Conservation (phyloP, 92 coral and sea anemone genomes). For the Pocillopora meandrina region DNA sequence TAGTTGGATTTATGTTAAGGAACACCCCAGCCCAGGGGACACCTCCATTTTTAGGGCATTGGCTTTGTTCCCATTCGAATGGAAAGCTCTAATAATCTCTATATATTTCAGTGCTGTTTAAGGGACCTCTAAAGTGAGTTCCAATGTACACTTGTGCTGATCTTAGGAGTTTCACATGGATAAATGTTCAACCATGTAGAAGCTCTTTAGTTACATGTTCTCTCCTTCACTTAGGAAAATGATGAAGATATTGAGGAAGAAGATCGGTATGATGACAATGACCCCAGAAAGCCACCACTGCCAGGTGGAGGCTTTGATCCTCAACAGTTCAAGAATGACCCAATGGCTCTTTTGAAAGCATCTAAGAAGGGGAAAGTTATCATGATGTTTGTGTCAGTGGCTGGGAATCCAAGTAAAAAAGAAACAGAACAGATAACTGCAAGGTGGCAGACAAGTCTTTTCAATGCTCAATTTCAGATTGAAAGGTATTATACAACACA, state of each 20-base stretch:
- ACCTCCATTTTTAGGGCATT: no score
- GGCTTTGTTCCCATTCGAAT: no score
- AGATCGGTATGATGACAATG: constrained; percentile 91
- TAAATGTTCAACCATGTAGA: background rate
- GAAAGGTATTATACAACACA: constrained; percentile 65
- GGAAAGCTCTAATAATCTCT: no score
- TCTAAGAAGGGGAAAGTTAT: constrained; percentile 92
- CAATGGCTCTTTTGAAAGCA: constrained; percentile 73
- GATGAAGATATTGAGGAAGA: constrained; percentile 89
- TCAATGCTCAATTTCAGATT: constrained; percentile 92
- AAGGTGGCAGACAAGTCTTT: constrained; percentile 91
- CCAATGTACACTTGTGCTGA: no score
- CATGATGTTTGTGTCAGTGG: constrained; percentile 88
- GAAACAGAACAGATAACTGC: constrained; percentile 77
- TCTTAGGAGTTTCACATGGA: background rate
- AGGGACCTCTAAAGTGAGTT: no score
- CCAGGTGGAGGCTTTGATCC: constrained; percentile 85
- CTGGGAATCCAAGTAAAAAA: constrained; percentile 71
- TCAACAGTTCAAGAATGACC: constrained; percentile 75
- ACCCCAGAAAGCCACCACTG: constrained; percentile 87
- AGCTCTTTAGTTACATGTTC: background rate
- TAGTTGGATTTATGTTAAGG: no score
- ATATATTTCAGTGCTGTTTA: no score
- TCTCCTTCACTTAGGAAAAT: constrained; percentile 63
- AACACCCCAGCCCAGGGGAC: no score